Evolutionary conservation across 2,888 invertebrate species (phyloP).

Genomic region (Petrolisthes manimaculis): DNA sequence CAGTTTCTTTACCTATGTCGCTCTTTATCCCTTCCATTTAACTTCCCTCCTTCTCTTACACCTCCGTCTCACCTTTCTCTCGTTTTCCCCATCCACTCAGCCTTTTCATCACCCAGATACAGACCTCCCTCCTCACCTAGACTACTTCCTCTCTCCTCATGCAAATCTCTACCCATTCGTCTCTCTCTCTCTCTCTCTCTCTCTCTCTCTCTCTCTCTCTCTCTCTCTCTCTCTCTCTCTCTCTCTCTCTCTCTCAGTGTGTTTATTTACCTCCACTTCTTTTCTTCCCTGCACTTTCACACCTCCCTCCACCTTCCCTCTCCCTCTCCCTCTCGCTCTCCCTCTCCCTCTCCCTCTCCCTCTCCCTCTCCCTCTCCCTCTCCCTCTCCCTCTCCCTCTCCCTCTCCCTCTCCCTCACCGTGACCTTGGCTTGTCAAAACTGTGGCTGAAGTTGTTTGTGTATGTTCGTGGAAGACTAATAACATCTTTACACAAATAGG

Average conservation of each 20-base stretch:
- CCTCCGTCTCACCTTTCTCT: background rate
- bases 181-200: background rate
- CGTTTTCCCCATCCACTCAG: background rate
- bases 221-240: background rate
- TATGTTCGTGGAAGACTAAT: no score
- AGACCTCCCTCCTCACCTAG: background rate
- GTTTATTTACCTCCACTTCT: slow-evolving; percentile 9
- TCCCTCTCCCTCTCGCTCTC: background rate
- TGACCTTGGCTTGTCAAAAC: background rate
- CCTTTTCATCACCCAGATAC: background rate
- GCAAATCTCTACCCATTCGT: background rate
- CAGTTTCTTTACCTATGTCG: no score
- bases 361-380: background rate
- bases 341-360: background rate
- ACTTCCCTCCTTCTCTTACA: background rate
- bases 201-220: slow-evolving; percentile 10
- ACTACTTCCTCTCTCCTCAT: background rate
- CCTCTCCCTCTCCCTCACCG: background rate
- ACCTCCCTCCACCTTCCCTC: background rate
- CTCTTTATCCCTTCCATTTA: no score
- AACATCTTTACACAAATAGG: no score
- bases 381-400: slow-evolving; percentile 3
- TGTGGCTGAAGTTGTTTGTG: no score
- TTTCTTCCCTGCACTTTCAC: background rate
- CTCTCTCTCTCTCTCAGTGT: no score